These are phyloP conservation scores for Chrysolina haemoptera DNA, from an alignment of 2,888 invertebrate genomes.

Conservation along the genomic window DNA sequence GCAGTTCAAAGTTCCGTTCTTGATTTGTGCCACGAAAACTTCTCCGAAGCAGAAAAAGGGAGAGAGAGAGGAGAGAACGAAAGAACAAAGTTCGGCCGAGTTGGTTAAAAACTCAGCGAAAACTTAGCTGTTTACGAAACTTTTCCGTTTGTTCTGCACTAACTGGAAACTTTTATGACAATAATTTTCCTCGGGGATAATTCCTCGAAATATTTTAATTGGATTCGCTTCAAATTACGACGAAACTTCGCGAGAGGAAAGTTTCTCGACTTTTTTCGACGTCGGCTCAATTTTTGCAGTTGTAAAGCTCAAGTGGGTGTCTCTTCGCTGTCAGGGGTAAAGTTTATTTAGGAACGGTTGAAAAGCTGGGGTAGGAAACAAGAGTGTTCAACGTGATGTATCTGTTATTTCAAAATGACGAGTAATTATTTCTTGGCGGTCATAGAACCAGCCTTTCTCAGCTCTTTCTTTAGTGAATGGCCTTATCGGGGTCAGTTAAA, in stretches of 20 bases:
- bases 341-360: background rate
- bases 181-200: constrained; percentile 58
- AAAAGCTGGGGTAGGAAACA: too few relatives aligned
- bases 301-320: constrained; percentile 10
- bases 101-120: constrained; percentile 26
- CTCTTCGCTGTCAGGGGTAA: background rate
- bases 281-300: constrained; percentile 26
- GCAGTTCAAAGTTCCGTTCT: constrained; percentile 38
- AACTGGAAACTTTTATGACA: constrained; percentile 56
- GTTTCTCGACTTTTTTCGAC: constrained; percentile 45
- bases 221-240: constrained; percentile 54
- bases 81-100: constrained; percentile 37
- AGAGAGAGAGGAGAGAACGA: constrained; percentile 29
- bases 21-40: constrained; percentile 41
- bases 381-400: too few relatives aligned
- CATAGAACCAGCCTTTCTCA: too few relatives aligned
- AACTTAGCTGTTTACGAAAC: constrained; percentile 41
- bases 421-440: too few relatives aligned
- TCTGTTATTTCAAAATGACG: too few relatives aligned
- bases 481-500: too few relatives aligned
- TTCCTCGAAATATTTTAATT: constrained; percentile 59
- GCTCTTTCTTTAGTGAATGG: too few relatives aligned
- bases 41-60: constrained; percentile 15
- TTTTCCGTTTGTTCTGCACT: constrained; percentile 37
- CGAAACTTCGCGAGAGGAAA: constrained; percentile 37